A percentile compares a stretch with the other conserved stretches of the same genome.
Conservation (phyloP, 1,140 invertebrate species). For the Drosophila virilis region DNA sequence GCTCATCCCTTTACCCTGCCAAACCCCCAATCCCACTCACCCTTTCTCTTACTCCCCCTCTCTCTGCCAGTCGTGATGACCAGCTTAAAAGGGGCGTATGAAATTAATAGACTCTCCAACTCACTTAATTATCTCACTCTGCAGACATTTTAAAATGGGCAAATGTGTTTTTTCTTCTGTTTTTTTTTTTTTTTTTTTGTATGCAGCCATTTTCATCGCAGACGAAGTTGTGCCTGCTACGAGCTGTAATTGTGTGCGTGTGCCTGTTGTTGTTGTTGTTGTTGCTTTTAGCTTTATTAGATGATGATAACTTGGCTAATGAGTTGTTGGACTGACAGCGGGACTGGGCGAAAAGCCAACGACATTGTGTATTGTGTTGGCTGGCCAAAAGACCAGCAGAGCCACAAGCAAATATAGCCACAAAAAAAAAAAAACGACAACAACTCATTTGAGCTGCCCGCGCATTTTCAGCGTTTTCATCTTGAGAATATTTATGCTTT, state of each 20-base stretch:
- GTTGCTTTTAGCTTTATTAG: constrained; percentile 65
- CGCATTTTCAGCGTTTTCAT: constrained; percentile 77
- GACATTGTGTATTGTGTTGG: constrained; percentile 53
- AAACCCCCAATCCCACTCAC: constrained; percentile 3
- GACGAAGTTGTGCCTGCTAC: constrained; percentile 3
- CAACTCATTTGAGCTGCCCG: constrained; percentile 62
- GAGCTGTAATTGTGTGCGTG: constrained; percentile 48
- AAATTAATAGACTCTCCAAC: constrained; percentile 78
- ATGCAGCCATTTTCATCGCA: constrained; percentile 38
- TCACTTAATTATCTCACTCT: constrained; percentile 75
- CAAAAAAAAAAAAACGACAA: constrained; percentile 17
- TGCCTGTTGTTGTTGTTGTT: constrained; percentile 29
- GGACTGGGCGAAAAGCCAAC: constrained; percentile 64
- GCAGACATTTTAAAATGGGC: constrained; percentile 69
- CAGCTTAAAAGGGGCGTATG: constrained; percentile 72
- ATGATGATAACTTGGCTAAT: constrained; percentile 81
- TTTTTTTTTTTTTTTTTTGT: constrained; percentile 2
- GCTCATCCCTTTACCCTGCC: constrained; percentile 49
- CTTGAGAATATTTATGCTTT: constrained; percentile 55
- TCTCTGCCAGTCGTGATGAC: constrained; percentile 2
- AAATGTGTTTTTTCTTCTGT: constrained; percentile 48
- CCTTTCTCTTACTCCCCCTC: neutral
- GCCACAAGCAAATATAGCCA: constrained; percentile 20
- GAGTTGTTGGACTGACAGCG: constrained; percentile 56
- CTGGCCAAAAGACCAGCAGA: constrained; percentile 64